A percentile compares a stretch with the other conserved stretches of the same genome.
These are phyloP conservation scores for Metopolophium dirhodum DNA, from an alignment of 1,140 invertebrate species.

Conservation along the genomic window DNA sequence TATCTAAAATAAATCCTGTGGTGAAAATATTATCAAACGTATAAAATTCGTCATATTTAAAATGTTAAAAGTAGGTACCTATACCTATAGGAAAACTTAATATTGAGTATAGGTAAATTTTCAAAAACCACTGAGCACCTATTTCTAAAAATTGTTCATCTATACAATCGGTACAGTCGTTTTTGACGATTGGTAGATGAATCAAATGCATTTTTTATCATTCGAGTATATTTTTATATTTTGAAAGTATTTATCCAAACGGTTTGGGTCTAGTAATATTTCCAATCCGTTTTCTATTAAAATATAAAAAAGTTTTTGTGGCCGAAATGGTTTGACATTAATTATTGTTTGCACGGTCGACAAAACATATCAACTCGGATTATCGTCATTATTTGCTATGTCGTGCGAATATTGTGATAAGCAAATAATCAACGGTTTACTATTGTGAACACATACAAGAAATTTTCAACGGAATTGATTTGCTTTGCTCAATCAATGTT, in stretches of 20 bases:
- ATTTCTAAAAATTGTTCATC: not conserved
- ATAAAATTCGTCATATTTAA: not conserved
- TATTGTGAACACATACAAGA: not conserved
- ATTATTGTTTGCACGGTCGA: not conserved
- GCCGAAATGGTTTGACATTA: not conserved
- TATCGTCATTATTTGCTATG: not conserved
- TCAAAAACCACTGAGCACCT: not conserved
- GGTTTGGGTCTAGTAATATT: not conserved
- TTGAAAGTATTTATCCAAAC: not conserved
- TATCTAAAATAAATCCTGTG: not conserved
- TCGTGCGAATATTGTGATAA: not conserved
- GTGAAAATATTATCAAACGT: not conserved
- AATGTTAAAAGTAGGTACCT: not conserved
- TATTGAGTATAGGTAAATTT: no score
- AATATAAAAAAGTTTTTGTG: not conserved
- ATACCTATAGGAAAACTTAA: not conserved
- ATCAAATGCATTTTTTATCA: not conserved
- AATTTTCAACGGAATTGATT: not conserved
- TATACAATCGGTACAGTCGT: not conserved
- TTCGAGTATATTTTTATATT: not conserved
- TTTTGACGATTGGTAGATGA: not conserved
- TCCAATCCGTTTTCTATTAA: not conserved
- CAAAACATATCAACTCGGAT: not conserved
- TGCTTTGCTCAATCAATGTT: not conserved
- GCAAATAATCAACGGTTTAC: not conserved